These are phyloP conservation scores for Macrosoma leucophasiata DNA, from an alignment of 2,888 invertebrate genomes.

Conservation along the genomic window DNA sequence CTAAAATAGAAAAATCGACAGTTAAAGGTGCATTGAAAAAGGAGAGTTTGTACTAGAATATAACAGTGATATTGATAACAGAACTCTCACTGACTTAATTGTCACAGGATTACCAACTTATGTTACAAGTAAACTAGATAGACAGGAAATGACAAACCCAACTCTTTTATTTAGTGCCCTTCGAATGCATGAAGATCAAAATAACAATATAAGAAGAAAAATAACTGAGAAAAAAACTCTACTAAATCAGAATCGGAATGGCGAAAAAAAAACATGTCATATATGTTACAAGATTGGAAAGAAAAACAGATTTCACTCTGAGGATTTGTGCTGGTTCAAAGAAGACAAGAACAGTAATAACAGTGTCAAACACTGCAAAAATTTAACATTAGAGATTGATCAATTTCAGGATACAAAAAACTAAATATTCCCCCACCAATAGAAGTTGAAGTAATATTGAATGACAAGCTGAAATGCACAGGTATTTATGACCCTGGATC, in stretches of 20 bases:
- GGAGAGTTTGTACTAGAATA: conserved; percentile 10
- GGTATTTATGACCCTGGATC: conserved; percentile 13
- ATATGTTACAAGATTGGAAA: conserved; percentile 13
- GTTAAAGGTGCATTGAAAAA: conserved; percentile 12
- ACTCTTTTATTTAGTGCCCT: conserved; percentile 8
- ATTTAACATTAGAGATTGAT: conserved; percentile 14
- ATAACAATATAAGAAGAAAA: conserved; percentile 4
- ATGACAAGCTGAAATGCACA: conserved; percentile 11
- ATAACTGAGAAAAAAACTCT: conserved; percentile 5
- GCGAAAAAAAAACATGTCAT: conserved; percentile 8
- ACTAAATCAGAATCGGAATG: conserved; percentile 9
- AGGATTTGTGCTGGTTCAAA: conserved; percentile 18
- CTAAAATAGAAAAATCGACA: too few relatives aligned
- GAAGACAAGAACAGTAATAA: conserved; percentile 10
- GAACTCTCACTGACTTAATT: conserved; percentile 11
- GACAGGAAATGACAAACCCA: conserved; percentile 7
- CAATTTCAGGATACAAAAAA: conserved; percentile 18
- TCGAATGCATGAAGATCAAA: conserved; percentile 10
- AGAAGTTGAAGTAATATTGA: conserved; percentile 8
- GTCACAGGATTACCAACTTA: conserved; percentile 12
- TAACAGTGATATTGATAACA: conserved; percentile 9
- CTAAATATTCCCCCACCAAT: conserved; percentile 15
- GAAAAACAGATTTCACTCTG: conserved; percentile 15
- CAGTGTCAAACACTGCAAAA: conserved; percentile 10
- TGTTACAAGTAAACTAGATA: conserved; percentile 8